Conservation (phyloP, 2,113 vertebrate species). For the Hyaena hyaena region DNA sequence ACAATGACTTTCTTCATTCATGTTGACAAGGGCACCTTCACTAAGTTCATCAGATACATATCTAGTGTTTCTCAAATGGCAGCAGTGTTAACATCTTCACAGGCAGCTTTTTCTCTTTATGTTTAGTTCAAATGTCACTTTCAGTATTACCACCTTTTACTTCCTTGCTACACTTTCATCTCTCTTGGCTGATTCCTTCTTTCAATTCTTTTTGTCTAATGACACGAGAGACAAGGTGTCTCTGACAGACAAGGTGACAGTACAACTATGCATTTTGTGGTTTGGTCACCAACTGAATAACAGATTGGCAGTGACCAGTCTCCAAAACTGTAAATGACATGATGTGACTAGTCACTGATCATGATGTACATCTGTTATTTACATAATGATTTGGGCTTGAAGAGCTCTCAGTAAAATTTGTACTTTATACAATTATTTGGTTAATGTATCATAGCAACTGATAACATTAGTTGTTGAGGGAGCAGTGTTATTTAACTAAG, state of each 20-base stretch:
- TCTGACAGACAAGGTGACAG: not conserved
- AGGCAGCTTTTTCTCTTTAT: not conserved
- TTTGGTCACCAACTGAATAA: not conserved
- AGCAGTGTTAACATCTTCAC: not conserved
- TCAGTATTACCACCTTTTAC: not conserved
- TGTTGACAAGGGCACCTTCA: not conserved
- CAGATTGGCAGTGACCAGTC: not conserved
- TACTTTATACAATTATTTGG: not conserved
- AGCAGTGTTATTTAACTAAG: conserved; percentile 30
- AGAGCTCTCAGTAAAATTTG: not conserved
- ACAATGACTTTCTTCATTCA: not conserved
- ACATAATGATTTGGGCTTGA: not conserved
- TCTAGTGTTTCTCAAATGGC: not conserved
- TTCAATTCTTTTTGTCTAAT: conserved; percentile 37
- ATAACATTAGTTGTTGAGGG: not conserved
- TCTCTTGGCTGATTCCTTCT: not conserved
- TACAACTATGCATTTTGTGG: not conserved
- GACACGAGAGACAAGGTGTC: not conserved
- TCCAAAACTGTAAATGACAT: conserved; percentile 31
- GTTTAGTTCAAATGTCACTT: not conserved
- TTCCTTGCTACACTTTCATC: not conserved
- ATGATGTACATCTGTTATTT: not conserved
- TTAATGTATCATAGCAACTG: not conserved
- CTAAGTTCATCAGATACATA: not conserved
- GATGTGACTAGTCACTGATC: not conserved